Percentiles rank a stretch among this genome's conserved stretches.
Evolutionary conservation across 2,888 invertebrate genomes (phyloP).

Genomic region (Heliconius ismenius): DNA sequence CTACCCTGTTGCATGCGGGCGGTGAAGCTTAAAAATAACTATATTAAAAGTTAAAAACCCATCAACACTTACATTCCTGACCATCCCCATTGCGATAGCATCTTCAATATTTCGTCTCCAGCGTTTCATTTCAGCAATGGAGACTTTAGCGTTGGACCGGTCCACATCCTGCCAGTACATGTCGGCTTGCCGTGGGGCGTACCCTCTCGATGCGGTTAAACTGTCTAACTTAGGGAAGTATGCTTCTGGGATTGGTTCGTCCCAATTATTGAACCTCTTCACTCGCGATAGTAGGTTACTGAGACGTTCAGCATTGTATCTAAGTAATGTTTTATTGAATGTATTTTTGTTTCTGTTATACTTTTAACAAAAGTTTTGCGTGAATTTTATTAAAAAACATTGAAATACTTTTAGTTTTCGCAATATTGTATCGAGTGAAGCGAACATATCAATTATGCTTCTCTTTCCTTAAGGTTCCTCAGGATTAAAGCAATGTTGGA

Average conservation of each 20-base stretch:
- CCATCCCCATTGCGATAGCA: constrained; percentile 87
- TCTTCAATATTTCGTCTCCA: constrained; percentile 89
- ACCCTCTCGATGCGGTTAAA: constrained; percentile 85
- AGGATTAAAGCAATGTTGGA: neutral
- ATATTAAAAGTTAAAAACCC: too few species aligned
- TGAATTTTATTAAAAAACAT: too few species aligned
- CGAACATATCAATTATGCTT: too few species aligned
- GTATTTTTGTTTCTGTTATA: too few species aligned
- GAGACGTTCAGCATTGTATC: constrained; percentile 90
- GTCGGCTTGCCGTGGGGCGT: constrained; percentile 86
- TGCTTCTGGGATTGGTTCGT: constrained; percentile 87
- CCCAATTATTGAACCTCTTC: constrained; percentile 84
- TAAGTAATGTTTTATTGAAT: constrained; percentile 43
- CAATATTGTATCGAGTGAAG: too few species aligned
- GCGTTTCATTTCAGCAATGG: constrained; percentile 85
- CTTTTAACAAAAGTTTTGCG: too few species aligned
- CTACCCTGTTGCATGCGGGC: too few species aligned
- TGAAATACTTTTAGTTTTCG: too few species aligned
- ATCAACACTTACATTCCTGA: constrained; percentile 75
- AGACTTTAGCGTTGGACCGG: constrained; percentile 83
- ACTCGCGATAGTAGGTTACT: constrained; percentile 86
- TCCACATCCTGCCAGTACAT: constrained; percentile 84
- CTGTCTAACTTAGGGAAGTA: constrained; percentile 92
- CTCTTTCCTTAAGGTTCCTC: neutral
- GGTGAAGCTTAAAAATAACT: too few species aligned